Base-by-base conservation (phyloP, 2,113 vertebrate genomes). In the Origma solitaria region DNA sequence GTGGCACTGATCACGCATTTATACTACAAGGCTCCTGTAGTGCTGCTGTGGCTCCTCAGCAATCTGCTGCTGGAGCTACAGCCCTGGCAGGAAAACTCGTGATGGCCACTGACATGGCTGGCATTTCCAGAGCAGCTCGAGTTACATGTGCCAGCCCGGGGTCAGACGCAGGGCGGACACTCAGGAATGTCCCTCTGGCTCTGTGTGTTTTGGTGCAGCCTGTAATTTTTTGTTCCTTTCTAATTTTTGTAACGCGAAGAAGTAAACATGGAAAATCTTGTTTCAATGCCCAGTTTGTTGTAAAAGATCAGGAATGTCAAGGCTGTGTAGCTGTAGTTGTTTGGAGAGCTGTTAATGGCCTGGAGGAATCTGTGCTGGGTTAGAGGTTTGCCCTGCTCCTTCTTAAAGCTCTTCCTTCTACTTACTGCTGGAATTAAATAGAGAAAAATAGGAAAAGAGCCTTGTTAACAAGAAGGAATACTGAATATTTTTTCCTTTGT, bases 211-310 rank as follows among this genome's bases (percentile, higher is more conserved):
- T 8, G 10, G 49, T 65, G 45, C 49, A 94, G 93, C 58, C 86
- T 80, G 35, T 72, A 80, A 81, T 83, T 93, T 88, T 72, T 85
- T 88, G 75, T 90, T 93, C 75, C 53, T 76, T 91, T 91, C 84
- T 82, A 66, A 87, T 76, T 91, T 94, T 93, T 88, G 83, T 71
- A 79, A 82, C 0, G 0, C 35, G 82, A 76, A 72, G 81, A 82
- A 93, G 61, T 49, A 90, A 91, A 93, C 56, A 77, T 35, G 56
- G 82, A 87, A 96, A 94, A 87, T 82, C 73, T 90, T 91, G 85
- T 84, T 94, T 87, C 73, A 83, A 58, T 76, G 86, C 69, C 92
- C 72, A 84, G 80, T 60, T 91, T 86, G 72, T 72, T 92, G 86
- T 86, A 92, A 91, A 91, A 92, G 84, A 88, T 84, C 61, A 84